Evolutionary conservation across 1,140 invertebrate genomes (phyloP).

Genomic region (Drosophila pseudoobscura): DNA sequence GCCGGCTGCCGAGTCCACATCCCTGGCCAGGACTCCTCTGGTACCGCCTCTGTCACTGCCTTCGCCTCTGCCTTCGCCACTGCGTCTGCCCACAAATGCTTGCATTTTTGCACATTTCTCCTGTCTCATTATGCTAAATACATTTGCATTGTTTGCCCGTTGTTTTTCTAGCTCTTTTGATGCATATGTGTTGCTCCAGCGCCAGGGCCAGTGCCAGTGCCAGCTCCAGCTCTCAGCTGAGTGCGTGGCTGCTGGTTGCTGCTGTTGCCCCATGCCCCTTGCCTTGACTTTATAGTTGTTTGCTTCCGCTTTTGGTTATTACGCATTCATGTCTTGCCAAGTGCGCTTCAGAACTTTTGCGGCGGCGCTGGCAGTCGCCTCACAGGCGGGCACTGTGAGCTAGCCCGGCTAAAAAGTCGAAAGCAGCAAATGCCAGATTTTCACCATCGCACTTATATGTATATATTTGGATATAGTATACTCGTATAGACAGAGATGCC

Average conservation of each 20-base stretch:
- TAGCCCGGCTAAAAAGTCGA: constrained; percentile 64
- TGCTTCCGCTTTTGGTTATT: constrained; percentile 80
- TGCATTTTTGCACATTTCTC: constrained; percentile 81
- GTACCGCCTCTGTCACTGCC: neutral
- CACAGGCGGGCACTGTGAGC: constrained; percentile 1
- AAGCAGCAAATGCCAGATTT: constrained; percentile 77
- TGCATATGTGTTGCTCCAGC: constrained; percentile 68
- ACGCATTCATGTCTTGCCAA: constrained; percentile 80
- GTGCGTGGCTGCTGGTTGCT: constrained; percentile 25
- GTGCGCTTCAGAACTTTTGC: constrained; percentile 77
- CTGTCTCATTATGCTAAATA: constrained; percentile 82
- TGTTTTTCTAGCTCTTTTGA: constrained; percentile 81
- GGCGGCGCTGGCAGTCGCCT: constrained; percentile 20
- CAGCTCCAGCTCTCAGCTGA: constrained; percentile 22
- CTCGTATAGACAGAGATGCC: constrained; percentile 29
- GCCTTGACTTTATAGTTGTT: constrained; percentile 76
- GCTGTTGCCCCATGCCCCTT: constrained; percentile 17
- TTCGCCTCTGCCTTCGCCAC: neutral
- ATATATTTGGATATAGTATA: neutral
- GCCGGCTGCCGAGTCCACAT: constrained; percentile 51
- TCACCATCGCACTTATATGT: constrained; percentile 44
- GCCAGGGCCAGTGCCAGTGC: constrained; percentile 8
- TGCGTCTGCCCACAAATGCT: constrained; percentile 59
- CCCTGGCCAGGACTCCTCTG: constrained; percentile 30
- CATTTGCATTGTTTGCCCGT: constrained; percentile 80